Evolutionary conservation across 2,113 vertebrate species (phyloP).

Genomic region (Lepus timidus): DNA sequence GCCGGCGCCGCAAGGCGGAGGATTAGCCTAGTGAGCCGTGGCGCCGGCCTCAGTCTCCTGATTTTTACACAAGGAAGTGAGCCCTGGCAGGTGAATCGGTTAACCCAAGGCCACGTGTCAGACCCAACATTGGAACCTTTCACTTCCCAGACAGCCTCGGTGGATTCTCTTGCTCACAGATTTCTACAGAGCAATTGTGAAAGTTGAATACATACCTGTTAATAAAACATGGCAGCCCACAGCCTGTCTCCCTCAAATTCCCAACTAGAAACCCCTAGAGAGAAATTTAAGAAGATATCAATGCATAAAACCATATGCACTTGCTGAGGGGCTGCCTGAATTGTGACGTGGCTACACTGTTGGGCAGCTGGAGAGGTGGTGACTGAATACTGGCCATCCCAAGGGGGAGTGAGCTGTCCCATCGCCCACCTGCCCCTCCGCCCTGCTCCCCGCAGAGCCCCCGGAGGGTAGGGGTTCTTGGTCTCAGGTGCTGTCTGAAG

Average conservation of each 20-base stretch:
- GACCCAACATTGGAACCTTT: neutral
- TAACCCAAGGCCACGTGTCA: neutral
- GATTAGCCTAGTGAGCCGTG: no score
- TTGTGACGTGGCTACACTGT: neutral
- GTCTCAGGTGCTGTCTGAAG: neutral
- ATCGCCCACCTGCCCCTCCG: neutral
- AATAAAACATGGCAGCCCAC: conserved; percentile 5
- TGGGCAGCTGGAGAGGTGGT: neutral
- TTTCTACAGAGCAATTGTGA: conserved; percentile 42
- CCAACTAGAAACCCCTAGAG: conserved; percentile 48
- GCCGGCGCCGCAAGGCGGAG: no score
- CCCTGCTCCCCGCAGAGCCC: neutral
- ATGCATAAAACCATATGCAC: neutral
- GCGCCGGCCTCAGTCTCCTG: no score
- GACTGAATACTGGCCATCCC: neutral
- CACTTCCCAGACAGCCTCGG: neutral
- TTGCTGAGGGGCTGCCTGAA: neutral
- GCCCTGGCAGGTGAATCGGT: neutral
- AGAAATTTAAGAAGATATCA: conserved; percentile 17
- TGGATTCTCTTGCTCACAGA: neutral
- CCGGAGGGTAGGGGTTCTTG: neutral
- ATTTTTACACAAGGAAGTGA: conserved; percentile 29
- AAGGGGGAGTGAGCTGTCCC: neutral
- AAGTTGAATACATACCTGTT: neutral
- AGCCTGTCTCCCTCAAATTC: neutral